Evolutionary conservation across 53 echinoderm and acorn worm species (phyloP), one percentile per base, ranked within the genome.

Genomic region (Zoroaster sp.): DNA sequence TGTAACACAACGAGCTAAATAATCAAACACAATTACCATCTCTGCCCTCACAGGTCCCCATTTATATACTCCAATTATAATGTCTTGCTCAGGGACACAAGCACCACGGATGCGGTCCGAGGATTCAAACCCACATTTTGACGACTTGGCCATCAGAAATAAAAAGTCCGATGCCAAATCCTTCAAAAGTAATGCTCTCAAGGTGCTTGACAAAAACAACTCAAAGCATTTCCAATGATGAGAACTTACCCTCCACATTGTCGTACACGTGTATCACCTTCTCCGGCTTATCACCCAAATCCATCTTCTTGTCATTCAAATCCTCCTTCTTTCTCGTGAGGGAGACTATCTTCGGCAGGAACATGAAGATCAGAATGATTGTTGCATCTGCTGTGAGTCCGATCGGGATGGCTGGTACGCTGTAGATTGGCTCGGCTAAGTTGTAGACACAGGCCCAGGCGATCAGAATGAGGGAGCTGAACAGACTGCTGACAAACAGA

Each of bases 301-400:
- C 52, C 21, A 53, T 47, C 51, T 55, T 78, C 1, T 32, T 32
- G 35, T 32, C 77, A 12, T 32, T 37, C 6, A 40, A 39, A 3
- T 36, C 51, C 0, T 69, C 38, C 31, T 78, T 47, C 23, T 43
- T 77, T 12, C 66, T 39, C 36, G 40, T 72, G 40, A 94, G 78
- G 35, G 78, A 70, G 28, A 23, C 12, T 6, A 94, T 36, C 44
- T 95, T 95, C 31, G 89, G 89, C 11, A 89, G 12, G 74, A 95
- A 91, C 59, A 83, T 91, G 30, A 88, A 72, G 12, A 90, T 45
- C 72, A 95, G 72, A 42, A 95, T 89, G 65, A 90, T 18, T 0
- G 92, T 91, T 1, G 95, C 93, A 73, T 95, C 91, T 31, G 90
- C 80, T 2, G 93, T 93, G 75, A 90, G 49, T 5, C 95, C 95